phyloP scores from a whole-genome alignment of 2,888 invertebrate species.

The Hylaea fasciaria region DNA sequence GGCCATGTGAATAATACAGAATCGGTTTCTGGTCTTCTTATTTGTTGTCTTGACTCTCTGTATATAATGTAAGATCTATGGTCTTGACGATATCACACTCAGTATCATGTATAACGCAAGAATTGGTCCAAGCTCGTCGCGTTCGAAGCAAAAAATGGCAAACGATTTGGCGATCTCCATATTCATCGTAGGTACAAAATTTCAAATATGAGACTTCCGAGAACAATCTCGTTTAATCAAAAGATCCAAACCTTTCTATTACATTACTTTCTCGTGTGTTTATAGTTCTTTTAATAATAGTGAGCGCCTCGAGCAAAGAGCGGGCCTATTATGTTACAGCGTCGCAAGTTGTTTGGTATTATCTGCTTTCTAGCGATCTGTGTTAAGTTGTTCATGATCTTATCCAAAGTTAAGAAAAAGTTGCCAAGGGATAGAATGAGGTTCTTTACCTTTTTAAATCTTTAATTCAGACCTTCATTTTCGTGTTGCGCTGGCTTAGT shows the following conservation, averaged over 20 bases:
- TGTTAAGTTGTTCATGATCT: constrained; percentile 8
- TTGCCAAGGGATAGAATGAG: background rate
- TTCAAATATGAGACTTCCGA: constrained; percentile 14
- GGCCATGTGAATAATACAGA: too few relatives aligned
- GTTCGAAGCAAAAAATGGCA: too few relatives aligned
- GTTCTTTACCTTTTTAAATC: background rate
- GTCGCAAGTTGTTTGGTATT: constrained; percentile 12
- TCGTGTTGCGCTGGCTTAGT: too few relatives aligned
- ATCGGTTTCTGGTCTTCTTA: too few relatives aligned
- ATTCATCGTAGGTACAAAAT: too few relatives aligned
- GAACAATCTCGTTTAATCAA: constrained; percentile 32
- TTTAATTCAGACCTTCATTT: background rate
- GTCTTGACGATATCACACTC: too few relatives aligned
- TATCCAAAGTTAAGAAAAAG: constrained; percentile 1
- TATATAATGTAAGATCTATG: too few relatives aligned
- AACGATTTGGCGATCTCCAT: background rate
- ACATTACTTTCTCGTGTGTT: constrained; percentile 41
- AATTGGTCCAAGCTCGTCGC: too few relatives aligned
- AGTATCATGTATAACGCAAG: too few relatives aligned
- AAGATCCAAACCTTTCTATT: constrained; percentile 29
- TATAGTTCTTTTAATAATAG: constrained; percentile 35
- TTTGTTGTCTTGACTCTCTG: too few relatives aligned
- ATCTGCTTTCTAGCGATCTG: constrained; percentile 27
- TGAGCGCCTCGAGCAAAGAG: constrained; percentile 22
- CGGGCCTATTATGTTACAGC: constrained; percentile 20